Evolutionary conservation across 2,113 vertebrate species (phyloP).

Genomic region (Struthio camelus): DNA sequence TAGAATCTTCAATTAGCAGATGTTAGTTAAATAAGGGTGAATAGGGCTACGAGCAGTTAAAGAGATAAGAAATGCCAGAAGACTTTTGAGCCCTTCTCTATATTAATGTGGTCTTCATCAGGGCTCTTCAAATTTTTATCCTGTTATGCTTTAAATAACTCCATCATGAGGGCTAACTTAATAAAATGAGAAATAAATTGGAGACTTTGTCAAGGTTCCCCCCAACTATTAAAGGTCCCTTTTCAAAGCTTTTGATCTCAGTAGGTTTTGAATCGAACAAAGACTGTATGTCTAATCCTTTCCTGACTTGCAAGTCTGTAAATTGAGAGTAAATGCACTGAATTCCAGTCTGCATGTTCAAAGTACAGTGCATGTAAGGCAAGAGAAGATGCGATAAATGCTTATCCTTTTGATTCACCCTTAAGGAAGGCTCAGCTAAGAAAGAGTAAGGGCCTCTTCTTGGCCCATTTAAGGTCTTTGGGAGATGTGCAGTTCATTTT

Average conservation of each 20-base stretch:
- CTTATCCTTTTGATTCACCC: background rate
- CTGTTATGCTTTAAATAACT: background rate
- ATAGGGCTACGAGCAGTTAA: background rate
- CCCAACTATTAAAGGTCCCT: background rate
- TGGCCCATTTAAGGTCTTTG: background rate
- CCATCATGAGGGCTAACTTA: background rate
- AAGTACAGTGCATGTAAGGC: background rate
- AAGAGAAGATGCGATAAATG: background rate
- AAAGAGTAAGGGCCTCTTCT: background rate
- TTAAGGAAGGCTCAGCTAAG: background rate
- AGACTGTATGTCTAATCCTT: background rate
- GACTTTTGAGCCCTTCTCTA: background rate
- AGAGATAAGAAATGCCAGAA: background rate
- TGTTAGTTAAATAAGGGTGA: constrained; percentile 42
- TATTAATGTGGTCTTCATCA: background rate
- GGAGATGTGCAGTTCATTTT: background rate
- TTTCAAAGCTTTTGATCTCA: constrained; percentile 30
- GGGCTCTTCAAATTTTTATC: background rate
- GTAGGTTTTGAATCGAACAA: constrained; percentile 16
- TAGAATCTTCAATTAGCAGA: constrained; percentile 22
- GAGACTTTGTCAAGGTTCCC: background rate
- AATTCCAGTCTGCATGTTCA: background rate
- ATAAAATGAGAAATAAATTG: constrained; percentile 26
- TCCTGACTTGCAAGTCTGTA: background rate
- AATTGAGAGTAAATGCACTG: background rate